These are phyloP conservation scores for Triplophysa yarkandensis DNA, from an alignment of 2,797 vertebrate genomes.

Conservation along the genomic window DNA sequence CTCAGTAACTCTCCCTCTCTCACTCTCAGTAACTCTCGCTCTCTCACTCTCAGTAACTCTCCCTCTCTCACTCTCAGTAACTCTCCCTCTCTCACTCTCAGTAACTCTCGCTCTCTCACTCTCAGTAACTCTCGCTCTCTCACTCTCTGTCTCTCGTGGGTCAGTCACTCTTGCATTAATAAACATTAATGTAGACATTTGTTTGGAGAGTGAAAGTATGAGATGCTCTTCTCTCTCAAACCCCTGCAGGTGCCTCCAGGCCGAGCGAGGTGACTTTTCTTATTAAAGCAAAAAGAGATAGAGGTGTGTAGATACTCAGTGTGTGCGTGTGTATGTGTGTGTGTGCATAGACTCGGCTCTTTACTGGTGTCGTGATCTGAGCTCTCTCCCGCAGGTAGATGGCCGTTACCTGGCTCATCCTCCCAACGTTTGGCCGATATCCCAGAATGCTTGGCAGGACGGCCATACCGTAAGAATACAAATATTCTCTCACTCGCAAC, in stretches of 20 bases:
- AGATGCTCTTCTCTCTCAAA: conserved; percentile 50
- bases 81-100: no score
- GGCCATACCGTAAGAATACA: conserved; percentile 34
- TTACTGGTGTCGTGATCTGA: background rate
- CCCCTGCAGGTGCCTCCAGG: conserved; percentile 49
- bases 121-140: no score
- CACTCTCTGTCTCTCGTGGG: background rate
- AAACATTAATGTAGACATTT: conserved; percentile 68
- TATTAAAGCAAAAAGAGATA: conserved; percentile 61
- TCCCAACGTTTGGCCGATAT: conserved; percentile 36
- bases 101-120: no score
- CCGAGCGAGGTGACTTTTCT: conserved; percentile 66
- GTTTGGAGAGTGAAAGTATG: conserved; percentile 50
- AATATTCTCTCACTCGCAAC: conserved; percentile 39
- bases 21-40: no score
- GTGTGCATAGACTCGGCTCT: background rate
- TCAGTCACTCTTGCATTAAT: conserved; percentile 67
- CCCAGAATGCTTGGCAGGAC: conserved; percentile 34
- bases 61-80: no score
- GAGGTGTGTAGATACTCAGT: background rate
- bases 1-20: no score
- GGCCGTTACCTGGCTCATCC: conserved; percentile 13
- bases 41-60: no score
- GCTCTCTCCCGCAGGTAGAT: conserved; percentile 4
- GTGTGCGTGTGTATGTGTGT: background rate